Evolutionary conservation across 2,797 vertebrate species (phyloP), one percentile per base, ranked within the genome.

Genomic region (Sebastes minor): DNA sequence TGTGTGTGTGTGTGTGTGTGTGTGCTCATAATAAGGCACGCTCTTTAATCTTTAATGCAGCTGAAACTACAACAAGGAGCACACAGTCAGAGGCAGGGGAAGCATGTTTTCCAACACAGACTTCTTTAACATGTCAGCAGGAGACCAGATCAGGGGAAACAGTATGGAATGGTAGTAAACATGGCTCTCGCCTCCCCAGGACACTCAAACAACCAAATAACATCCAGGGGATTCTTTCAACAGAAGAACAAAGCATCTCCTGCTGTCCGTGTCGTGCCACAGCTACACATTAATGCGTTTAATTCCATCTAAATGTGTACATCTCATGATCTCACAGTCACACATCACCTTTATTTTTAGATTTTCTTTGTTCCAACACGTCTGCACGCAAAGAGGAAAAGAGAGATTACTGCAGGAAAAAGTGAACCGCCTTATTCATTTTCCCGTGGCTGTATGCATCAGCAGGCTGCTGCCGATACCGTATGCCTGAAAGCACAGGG

Each of bases 11-110:
- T 66, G 28, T 65, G 57, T 55, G 62, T 76, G 49, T 75, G 72
- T 80, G 78, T 74, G 33, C 74, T 80, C 80, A 77, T 89, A 92
- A 90, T 91, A 80, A 91, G 83, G 85, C 86, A 76, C 11, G 74
- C 86, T 83, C 70, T 90, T 93, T 83, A 92, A 94, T 91, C 83
- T 93, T 92, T 92, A 91, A 94, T 93, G 86, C 84, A 82, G 79
- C 91, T 89, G 88, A 91, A 87, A 89, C 84, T 88, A 90, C 87
- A 92, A 88, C 89, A 78, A 89, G 88, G 18, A 52, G 38, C 82
- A 88, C 91, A 86, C 76, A 88, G 86, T 59, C 76, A 81, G 83
- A 91, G 83, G 75, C 74, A 74, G 77, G 75, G 75, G 80, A 73
- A 71, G 83, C 49, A 18, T 86, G 78, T 91, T 79, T 84, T 86